Evolutionary conservation across 2,888 invertebrate genomes (phyloP), one percentile per base, ranked within the genome.

Genomic region (Craniophora ligustri): DNA sequence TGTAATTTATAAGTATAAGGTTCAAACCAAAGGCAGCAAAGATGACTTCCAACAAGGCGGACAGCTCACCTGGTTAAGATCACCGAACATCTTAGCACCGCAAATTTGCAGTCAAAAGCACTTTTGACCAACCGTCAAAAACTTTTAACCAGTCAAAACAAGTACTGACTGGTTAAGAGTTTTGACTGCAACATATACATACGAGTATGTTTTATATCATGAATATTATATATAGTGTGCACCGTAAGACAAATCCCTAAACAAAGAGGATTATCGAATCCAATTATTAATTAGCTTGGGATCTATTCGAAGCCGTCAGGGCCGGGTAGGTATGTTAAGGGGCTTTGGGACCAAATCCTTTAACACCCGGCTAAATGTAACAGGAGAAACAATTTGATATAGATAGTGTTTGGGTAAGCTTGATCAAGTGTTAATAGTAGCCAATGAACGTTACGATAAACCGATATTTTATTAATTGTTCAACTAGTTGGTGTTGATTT

Each of bases 231-330:
- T n/a, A n/a, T n/a, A n/a, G n/a, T n/a, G n/a, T n/a, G n/a, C 1
- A 23, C 8, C 3, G 3, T 2, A 40, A 23, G 45, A 51, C 35
- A 41, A 50, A 50, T 67, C 41, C 23, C 14, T 45, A 57, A 56
- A 67, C 62, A 64, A 67, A 67, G 44, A 48, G 44, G 62, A 61
- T 64, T 64, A 64, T 67, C 41, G 63, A 45, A 54, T 54, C 44
- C 54, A 67, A 67, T 61, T 61, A 64, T 67, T 64, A 67, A 64
- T 64, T 64, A 64, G 62, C 54, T 45, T 23, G 48, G 48, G 51
- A 36, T 38, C 40, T 31, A 45, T 54, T 45, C 21, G 32, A 61
- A 41, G 40, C 54, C 67, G 44, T 28, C n/a, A 48, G 11, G 32
- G 15, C 16, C 14, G 38, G 30, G 40, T 40, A 35, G 61, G 40